Percentiles rank a stretch among this genome's conserved stretches.
These are phyloP conservation scores for Synergus laeviventris DNA, from an alignment of 2,888 invertebrate genomes.

Conservation along the genomic window DNA sequence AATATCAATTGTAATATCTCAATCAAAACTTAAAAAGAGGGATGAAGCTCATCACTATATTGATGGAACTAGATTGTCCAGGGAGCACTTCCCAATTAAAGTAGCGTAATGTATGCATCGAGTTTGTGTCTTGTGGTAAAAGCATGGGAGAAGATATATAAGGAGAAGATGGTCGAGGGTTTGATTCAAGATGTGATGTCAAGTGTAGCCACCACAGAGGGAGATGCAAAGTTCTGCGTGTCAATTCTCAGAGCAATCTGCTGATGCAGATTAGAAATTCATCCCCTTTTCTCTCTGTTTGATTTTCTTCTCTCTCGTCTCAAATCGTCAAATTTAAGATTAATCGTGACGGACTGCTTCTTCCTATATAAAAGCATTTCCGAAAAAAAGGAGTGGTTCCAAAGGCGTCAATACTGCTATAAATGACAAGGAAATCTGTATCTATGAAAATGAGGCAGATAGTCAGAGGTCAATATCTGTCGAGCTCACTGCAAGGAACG, in stretches of 20 bases:
- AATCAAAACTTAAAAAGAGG: conserved; percentile 12
- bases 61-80: conserved; percentile 48
- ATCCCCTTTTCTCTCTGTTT: conserved; percentile 49
- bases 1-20: background rate
- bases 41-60: conserved; percentile 21
- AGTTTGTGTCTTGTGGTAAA: conserved; percentile 55
- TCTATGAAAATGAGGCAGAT: conserved; percentile 67
- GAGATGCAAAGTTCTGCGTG: conserved; percentile 66
- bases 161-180: conserved; percentile 60
- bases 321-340: background rate
- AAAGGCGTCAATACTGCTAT: conserved; percentile 45
- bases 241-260: conserved; percentile 76
- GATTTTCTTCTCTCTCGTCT: conserved; percentile 20
- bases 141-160: conserved; percentile 58
- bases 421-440: conserved; percentile 62
- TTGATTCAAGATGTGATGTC: conserved; percentile 67
- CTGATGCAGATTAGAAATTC: conserved; percentile 73
- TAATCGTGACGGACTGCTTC: background rate
- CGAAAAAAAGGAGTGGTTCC: background rate
- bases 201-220: conserved; percentile 60
- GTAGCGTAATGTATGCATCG: conserved; percentile 46
- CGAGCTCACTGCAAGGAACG: conserved; percentile 64
- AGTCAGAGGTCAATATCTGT: conserved; percentile 66
- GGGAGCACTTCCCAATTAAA: conserved; percentile 71
- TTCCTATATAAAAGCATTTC: background rate